Conservation (phyloP, 2,888 invertebrate species). For the Drosophila fungiperda region DNA sequence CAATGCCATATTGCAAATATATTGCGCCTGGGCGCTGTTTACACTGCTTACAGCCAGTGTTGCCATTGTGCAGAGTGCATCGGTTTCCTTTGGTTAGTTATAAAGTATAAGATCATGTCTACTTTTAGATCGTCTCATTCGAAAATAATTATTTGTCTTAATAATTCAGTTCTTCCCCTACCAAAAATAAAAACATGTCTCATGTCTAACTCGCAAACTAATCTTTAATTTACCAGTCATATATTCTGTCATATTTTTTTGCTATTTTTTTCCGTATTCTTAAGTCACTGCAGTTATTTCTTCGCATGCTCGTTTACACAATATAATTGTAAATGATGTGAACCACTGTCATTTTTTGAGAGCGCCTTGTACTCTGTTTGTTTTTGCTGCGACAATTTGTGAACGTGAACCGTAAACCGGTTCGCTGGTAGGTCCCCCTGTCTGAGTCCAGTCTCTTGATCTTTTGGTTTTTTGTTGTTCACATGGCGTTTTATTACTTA, state of each 20-base stretch:
- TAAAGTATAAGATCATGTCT: not conserved
- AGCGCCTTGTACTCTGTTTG: constrained; percentile 31
- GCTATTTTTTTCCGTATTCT: constrained; percentile 18
- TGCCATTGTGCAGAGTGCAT: constrained; percentile 80
- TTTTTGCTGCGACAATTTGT: constrained; percentile 60
- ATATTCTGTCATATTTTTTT: not conserved
- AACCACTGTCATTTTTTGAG: constrained; percentile 68
- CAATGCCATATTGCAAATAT: constrained; percentile 68
- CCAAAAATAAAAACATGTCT: not conserved
- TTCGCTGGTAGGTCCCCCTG: constrained; percentile 20
- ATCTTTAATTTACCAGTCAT: not conserved
- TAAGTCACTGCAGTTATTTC: constrained; percentile 12
- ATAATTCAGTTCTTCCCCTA: not conserved
- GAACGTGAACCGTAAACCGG: constrained; percentile 58
- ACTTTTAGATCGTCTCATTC: not conserved
- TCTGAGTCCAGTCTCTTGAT: constrained; percentile 14
- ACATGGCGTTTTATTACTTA: constrained; percentile 53
- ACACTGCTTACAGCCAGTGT: constrained; percentile 74
- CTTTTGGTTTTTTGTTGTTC: constrained; percentile 29
- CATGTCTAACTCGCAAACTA: not conserved
- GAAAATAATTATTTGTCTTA: not conserved
- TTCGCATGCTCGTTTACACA: constrained; percentile 17
- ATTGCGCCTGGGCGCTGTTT: constrained; percentile 75
- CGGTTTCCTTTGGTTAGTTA: constrained; percentile 84
- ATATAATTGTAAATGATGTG: constrained; percentile 33